A percentile compares a stretch with the other conserved stretches of the same genome.
Conservation (phyloP, 2,888 invertebrate genomes). For the Ectobius pallidus region DNA sequence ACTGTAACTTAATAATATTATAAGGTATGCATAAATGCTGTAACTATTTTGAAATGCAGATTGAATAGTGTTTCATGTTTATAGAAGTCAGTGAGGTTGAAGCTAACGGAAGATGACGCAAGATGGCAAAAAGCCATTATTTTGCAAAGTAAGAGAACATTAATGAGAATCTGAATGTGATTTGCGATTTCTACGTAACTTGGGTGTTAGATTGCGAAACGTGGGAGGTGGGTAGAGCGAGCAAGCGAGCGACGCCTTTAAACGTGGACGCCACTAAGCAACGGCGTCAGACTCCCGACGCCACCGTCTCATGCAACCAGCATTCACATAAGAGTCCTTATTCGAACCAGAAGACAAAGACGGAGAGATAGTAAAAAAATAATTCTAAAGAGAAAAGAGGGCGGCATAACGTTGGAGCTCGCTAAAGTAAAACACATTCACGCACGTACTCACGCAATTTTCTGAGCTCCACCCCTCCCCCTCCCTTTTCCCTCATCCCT, state of each 20-base stretch:
- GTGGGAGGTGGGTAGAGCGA: background rate
- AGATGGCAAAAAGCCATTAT: no score
- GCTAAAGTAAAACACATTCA: conserved; percentile 17
- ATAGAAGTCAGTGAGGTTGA: no score
- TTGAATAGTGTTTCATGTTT: no score
- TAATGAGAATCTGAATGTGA: background rate
- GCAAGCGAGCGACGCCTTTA: background rate
- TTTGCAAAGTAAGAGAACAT: no score
- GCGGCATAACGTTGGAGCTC: background rate
- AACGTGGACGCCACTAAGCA: conserved; percentile 1
- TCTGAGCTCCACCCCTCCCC: background rate
- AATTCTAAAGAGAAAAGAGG: conserved; percentile 6
- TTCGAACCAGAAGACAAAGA: conserved; percentile 11
- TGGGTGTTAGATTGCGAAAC: background rate
- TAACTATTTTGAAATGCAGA: no score
- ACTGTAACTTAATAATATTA: no score
- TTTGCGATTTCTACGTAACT: background rate
- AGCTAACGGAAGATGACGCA: no score
- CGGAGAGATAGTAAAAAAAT: background rate
- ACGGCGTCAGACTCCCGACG: conserved; percentile 14
- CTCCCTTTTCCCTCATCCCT: background rate
- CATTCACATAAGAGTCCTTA: conserved; percentile 23
- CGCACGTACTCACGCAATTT: conserved; percentile 25
- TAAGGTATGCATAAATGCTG: no score
- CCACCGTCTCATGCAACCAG: conserved; percentile 17